Evolutionary conservation across 2,113 vertebrate species (phyloP).

Genomic region (Prionailurus bengalensis): DNA sequence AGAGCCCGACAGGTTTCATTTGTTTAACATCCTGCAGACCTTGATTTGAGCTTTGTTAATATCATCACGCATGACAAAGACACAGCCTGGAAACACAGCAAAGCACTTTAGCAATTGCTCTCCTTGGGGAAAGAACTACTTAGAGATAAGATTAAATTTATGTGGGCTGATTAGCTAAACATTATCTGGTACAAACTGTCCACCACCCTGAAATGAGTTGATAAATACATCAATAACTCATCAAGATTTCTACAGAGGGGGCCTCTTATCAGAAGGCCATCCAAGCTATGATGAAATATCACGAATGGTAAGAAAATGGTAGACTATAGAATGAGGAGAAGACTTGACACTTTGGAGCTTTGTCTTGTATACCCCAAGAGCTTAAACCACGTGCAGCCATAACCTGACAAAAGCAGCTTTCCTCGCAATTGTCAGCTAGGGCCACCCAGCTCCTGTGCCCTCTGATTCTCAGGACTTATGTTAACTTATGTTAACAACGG

Average conservation of each 20-base stretch:
- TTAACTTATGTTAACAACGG: neutral
- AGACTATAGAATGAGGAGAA: neutral
- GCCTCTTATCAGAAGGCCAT: constrained; percentile 50
- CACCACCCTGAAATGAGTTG: constrained; percentile 46
- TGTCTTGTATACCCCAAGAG: neutral
- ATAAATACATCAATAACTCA: constrained; percentile 58
- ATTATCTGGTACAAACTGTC: constrained; percentile 70
- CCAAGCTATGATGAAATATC: neutral
- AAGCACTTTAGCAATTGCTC: constrained; percentile 58
- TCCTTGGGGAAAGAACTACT: constrained; percentile 54
- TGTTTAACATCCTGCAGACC: neutral
- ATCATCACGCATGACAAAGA: neutral
- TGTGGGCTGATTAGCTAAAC: constrained; percentile 61
- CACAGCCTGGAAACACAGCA: neutral
- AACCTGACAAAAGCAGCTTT: neutral
- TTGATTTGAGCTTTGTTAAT: constrained; percentile 41
- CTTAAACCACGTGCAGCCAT: neutral
- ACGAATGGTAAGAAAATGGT: neutral
- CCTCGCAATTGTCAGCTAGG: neutral
- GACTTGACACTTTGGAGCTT: neutral
- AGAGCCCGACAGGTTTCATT: neutral
- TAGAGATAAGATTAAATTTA: constrained; percentile 76
- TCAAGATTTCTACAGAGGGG: constrained; percentile 22
- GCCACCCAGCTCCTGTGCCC: neutral
- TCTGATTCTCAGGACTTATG: neutral